Base-by-base conservation (phyloP, 2,888 invertebrate genomes). In the Halictus quadricinctus region DNA sequence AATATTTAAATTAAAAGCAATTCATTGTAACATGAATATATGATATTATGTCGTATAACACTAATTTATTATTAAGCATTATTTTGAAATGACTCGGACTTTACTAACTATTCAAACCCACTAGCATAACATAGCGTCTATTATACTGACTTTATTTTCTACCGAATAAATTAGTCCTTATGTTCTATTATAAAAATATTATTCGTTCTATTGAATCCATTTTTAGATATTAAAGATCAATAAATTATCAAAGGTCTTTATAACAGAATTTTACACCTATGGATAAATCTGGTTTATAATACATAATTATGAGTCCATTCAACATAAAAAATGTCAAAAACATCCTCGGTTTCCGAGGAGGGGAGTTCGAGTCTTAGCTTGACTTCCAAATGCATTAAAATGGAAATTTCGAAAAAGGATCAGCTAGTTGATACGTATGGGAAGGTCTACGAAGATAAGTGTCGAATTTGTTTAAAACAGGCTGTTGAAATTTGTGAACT, bases 381-480 rank as follows among this genome's bases (percentile, higher is more conserved):
- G 43, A 73, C 60, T 85, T 70, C 54, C 60, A 85, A 83, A 85
- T 83, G 73, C 46, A 76, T 83, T 79, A 87, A 89, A 84, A 93
- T 92, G 92, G 91, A 92, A 88, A 86, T 91, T 73, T 82, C 84
- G 76, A 90, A 87, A 77, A 88, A 86, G 60, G 86, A 87, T 74
- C 81, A 88, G 79, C 50, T 80, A n/a, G 36, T 70, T 43, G 82
- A 87, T 76, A 60, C 70, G 15, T 76, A 54, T 46, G 80, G 76
- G 48, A 80, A 83, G 76, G 77, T 90, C 29, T 80, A 83, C 48
- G 90, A 86, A 29, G 85, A 90, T 12, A 90, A 93, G 70, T 93
- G 93, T 78, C 92, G 93, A 25, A 88, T 92, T 74, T 93, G 93
- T 79, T 87, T 93, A 48, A 89, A 90, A 88, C 88, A 86, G 83